Conservation (phyloP, 2,797 vertebrate genomes). For the Trachops cirrhosus region DNA sequence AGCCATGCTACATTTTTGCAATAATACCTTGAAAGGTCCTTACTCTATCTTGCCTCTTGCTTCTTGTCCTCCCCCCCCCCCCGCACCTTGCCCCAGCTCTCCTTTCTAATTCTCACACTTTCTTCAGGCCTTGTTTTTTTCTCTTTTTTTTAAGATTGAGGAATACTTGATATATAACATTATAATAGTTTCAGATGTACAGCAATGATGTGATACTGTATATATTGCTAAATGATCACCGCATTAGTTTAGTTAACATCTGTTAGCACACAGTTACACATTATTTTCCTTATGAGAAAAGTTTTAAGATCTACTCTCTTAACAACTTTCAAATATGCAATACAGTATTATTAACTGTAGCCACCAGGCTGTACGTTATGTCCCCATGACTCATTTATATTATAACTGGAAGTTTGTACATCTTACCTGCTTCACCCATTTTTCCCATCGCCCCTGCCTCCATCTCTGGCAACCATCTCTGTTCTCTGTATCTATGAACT, state of each 20-base stretch:
- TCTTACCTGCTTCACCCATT: not conserved
- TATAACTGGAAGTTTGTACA: not conserved
- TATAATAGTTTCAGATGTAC: not conserved
- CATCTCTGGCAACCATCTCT: not conserved
- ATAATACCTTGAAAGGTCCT: not conserved
- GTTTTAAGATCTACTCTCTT: not conserved
- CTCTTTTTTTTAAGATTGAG: not conserved
- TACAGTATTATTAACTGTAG: not conserved
- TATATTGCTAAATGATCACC: not conserved
- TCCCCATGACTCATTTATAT: not conserved
- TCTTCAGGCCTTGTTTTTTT: not conserved
- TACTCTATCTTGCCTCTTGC: not conserved
- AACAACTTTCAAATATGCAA: not conserved
- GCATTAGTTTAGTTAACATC: not conserved
- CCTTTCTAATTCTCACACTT: not conserved
- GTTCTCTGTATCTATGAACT: not conserved
- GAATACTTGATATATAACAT: not conserved
- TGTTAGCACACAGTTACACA: not conserved
- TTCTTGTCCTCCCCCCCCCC: not conserved
- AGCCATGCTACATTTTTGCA: not conserved
- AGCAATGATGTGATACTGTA: not conserved
- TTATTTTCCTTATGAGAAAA: not conserved
- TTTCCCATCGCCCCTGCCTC: not conserved
- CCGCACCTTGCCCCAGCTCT: not conserved
- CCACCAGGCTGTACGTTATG: not conserved